Conservation (phyloP, 1,140 invertebrate genomes). For the Aphis craccivora region DNA sequence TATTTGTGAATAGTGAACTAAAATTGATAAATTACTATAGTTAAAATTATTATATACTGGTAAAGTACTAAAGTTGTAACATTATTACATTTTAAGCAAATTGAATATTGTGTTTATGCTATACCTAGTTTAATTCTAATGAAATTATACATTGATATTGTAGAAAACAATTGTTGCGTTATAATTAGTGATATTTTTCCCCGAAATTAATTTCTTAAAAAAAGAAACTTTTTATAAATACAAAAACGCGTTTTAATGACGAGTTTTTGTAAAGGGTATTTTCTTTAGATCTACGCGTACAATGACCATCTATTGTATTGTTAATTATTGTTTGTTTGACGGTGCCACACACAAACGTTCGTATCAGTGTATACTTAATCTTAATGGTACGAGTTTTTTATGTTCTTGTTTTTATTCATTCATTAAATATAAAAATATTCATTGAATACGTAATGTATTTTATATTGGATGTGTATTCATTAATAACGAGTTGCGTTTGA, state of each 20-base stretch:
- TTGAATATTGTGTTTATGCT: not conserved
- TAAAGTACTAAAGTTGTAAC: rapidly evolving
- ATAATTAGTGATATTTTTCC: not conserved
- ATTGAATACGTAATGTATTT: constrained; percentile 13
- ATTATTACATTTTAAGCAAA: not conserved
- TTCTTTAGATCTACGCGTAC: constrained; percentile 7
- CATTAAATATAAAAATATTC: constrained; percentile 29
- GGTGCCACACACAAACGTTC: not conserved
- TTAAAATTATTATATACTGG: not conserved
- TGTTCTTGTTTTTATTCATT: not conserved
- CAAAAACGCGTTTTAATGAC: not conserved
- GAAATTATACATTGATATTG: not conserved
- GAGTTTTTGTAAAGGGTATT: constrained; percentile 8
- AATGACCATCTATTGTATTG: constrained; percentile 4
- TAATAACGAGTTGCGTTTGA: not conserved
- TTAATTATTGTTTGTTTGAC: constrained; percentile 34
- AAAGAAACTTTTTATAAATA: constrained; percentile 1
- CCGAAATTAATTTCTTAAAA: not conserved
- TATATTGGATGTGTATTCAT: not conserved
- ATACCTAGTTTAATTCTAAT: not conserved
- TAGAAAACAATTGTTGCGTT: not conserved
- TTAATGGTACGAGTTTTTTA: not conserved
- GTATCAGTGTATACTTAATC: not conserved
- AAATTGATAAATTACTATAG: not conserved
- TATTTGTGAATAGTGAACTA: not conserved